Percentiles rank a stretch among this genome's conserved stretches.
These are phyloP conservation scores for Puffinus mauretanicus DNA, from an alignment of 2,113 vertebrate species.

Conservation along the genomic window DNA sequence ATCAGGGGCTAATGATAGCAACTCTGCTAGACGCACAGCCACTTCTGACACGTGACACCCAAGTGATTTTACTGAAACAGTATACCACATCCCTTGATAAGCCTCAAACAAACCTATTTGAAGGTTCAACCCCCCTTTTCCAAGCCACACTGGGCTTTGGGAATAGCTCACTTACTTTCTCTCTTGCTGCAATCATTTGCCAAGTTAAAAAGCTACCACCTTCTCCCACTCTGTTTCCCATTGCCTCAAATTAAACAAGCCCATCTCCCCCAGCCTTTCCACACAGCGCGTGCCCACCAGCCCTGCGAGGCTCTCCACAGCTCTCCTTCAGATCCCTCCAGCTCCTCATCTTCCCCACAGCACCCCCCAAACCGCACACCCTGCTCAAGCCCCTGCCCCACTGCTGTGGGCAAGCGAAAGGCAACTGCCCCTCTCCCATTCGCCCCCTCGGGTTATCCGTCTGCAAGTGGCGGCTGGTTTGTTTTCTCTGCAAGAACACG, in stretches of 20 bases:
- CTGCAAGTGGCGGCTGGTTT: not conserved
- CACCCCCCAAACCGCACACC: rapidly evolving
- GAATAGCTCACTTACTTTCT: not conserved
- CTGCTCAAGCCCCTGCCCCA: not conserved
- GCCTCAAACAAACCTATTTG: not conserved
- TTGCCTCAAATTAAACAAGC: not conserved
- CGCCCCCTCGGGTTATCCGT: rapidly evolving
- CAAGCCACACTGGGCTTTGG: not conserved
- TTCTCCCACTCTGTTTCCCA: not conserved
- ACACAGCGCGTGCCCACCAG: too few species aligned
- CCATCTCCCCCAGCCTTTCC: not conserved
- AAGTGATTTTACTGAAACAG: not conserved
- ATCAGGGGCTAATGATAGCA: not conserved
- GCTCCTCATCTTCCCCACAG: not conserved
- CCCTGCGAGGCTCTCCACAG: not conserved
- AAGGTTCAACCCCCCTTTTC: not conserved
- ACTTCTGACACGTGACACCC: not conserved
- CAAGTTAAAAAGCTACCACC: not conserved
- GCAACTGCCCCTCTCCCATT: too few species aligned
- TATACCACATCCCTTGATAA: not conserved
- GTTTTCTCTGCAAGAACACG: not conserved
- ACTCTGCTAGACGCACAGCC: not conserved
- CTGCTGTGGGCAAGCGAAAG: rapidly evolving
- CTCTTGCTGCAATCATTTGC: not conserved
- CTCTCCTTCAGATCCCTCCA: not conserved